phyloP scores from a whole-genome alignment of 2,888 invertebrate genomes.

The Tipula confusa region DNA sequence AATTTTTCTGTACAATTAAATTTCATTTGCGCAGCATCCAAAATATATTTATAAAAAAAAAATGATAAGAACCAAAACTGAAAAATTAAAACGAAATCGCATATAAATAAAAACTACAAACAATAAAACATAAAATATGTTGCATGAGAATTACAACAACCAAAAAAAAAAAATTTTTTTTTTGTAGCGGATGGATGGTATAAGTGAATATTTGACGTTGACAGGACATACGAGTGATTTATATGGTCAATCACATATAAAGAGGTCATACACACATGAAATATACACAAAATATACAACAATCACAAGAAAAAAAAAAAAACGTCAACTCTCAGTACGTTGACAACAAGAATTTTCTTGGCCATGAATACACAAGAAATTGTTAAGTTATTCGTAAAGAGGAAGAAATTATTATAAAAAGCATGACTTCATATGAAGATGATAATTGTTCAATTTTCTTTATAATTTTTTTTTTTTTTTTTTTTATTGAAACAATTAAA shows the following conservation, averaged over 20 bases:
- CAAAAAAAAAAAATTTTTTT: neutral
- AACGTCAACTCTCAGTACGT: neutral
- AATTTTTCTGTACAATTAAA: neutral
- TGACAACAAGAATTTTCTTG: neutral
- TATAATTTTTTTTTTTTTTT: neutral
- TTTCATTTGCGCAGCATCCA: neutral
- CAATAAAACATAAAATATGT: conserved; percentile 25
- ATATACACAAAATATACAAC: neutral
- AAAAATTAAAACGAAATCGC: neutral
- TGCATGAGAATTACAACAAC: neutral
- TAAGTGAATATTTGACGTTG: conserved; percentile 27
- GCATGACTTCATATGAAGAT: neutral
- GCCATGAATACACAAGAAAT: neutral
- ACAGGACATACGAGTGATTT: conserved; percentile 27
- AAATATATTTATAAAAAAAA: no score
- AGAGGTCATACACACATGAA: conserved; percentile 16
- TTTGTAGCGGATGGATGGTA: neutral
- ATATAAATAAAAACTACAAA: neutral
- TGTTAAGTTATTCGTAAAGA: neutral
- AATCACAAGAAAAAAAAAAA: neutral
- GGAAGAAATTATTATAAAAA: conserved; percentile 20
- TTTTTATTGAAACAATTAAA: neutral
- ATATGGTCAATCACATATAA: conserved; percentile 21
- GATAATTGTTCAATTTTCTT: conserved; percentile 20
- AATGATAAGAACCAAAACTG: no score